These are phyloP conservation scores for Ciconia nigra DNA, from an alignment of 2,797 vertebrate species.

Conservation along the genomic window DNA sequence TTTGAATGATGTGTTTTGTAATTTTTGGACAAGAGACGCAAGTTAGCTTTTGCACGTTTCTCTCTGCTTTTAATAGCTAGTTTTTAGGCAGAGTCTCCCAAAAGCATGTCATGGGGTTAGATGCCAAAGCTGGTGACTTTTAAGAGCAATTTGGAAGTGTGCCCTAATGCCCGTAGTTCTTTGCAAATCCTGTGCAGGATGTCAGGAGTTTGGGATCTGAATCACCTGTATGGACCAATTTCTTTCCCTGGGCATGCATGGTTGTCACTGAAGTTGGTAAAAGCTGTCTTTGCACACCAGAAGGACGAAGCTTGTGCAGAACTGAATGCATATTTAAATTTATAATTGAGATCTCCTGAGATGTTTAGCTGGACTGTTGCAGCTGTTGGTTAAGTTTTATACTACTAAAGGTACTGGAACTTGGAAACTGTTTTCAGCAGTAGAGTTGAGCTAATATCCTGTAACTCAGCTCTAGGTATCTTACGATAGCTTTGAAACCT, in stretches of 20 bases:
- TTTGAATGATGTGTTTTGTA: conserved; percentile 7
- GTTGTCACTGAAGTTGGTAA: not conserved
- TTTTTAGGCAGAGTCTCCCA: not conserved
- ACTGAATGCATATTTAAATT: not conserved
- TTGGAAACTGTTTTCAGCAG: not conserved
- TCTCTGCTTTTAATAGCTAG: not conserved
- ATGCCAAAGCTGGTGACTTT: not conserved
- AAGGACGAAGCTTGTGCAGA: not conserved
- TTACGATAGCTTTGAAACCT: not conserved
- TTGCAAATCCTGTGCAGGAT: not conserved
- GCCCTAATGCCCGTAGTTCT: not conserved
- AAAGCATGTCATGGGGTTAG: not conserved
- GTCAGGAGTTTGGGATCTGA: not conserved
- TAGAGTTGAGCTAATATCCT: not conserved
- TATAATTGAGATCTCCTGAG: not conserved
- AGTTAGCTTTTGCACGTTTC: not conserved
- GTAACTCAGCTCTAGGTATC: not conserved
- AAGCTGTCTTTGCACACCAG: not conserved
- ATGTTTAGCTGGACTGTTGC: not conserved
- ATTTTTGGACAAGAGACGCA: conserved; percentile 12
- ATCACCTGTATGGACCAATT: not conserved
- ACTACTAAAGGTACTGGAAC: not conserved
- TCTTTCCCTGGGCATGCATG: not conserved
- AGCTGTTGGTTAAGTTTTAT: not conserved
- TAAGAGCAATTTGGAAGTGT: not conserved